A percentile compares a stretch with the other conserved stretches of the same genome.
Conservation (phyloP, 2,113 vertebrate genomes). For the Trichomycterus rosablanca region DNA sequence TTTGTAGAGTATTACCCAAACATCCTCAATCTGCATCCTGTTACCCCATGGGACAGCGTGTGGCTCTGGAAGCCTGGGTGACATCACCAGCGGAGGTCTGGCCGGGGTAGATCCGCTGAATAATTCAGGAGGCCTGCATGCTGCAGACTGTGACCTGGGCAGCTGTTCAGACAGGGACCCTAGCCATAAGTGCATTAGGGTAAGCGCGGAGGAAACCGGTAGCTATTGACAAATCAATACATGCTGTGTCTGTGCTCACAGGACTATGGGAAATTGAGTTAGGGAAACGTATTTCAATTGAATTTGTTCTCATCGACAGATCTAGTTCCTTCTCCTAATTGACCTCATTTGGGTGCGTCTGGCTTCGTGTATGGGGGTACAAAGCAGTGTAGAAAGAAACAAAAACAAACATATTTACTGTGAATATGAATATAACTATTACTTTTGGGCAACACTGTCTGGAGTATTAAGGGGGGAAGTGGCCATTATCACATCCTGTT, state of each 20-base stretch:
- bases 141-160: slow-evolving; percentile 64
- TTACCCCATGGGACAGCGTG: slow-evolving; percentile 48
- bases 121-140: slow-evolving; percentile 67
- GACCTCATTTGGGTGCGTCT: background rate
- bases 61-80: slow-evolving; percentile 62
- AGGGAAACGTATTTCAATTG: slow-evolving; percentile 10
- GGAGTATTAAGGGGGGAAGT: no score
- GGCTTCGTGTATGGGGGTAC: background rate
- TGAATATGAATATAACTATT: no score
- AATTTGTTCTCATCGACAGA: slow-evolving; percentile 12
- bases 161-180: slow-evolving; percentile 55
- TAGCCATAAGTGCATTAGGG: slow-evolving; percentile 66
- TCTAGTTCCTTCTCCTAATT: slow-evolving; percentile 21
- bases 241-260: slow-evolving; percentile 33
- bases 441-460: no score
- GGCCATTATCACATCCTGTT: background rate
- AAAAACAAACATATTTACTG: background rate
- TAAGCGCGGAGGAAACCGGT: slow-evolving; percentile 63
- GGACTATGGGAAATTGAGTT: slow-evolving; percentile 15
- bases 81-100: slow-evolving; percentile 69
- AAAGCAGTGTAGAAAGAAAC: background rate
- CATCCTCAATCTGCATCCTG: slow-evolving; percentile 44
- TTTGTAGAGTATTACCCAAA: background rate
- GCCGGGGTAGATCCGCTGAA: slow-evolving; percentile 61
- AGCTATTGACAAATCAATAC: slow-evolving; percentile 69